Percentiles rank a stretch among this genome's conserved stretches.
Evolutionary conservation across 2,888 invertebrate species (phyloP).

Genomic region (Plutella xylostella): DNA sequence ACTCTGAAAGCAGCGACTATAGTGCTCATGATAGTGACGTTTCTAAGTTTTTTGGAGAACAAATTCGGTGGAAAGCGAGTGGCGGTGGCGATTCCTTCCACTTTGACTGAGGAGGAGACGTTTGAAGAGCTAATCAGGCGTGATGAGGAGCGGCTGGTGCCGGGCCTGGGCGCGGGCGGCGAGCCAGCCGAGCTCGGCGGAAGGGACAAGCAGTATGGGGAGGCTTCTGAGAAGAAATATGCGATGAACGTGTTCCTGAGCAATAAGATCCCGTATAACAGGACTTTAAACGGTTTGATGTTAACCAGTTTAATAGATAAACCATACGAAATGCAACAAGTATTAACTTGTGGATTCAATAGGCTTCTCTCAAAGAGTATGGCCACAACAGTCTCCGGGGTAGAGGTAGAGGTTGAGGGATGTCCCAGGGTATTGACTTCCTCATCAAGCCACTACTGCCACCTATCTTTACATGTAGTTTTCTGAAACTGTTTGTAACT

Average conservation of each 20-base stretch:
- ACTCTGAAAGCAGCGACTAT: constrained; percentile 38
- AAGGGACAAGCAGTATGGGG: constrained; percentile 73
- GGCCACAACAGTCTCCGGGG: too few relatives aligned
- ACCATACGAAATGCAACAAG: too few relatives aligned
- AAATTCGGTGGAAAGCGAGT: constrained; percentile 52
- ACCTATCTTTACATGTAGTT: too few relatives aligned
- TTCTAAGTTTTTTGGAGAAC: constrained; percentile 47
- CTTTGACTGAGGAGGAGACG: constrained; percentile 24
- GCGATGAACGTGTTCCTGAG: constrained; percentile 92
- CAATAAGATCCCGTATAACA: constrained; percentile 87
- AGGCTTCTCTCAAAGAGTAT: too few relatives aligned
- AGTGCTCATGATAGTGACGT: constrained; percentile 38
- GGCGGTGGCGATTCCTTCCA: constrained; percentile 28
- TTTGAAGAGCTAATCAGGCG: constrained; percentile 65
- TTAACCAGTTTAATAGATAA: too few relatives aligned
- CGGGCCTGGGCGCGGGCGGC: constrained; percentile 78
- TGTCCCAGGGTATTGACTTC: too few relatives aligned
- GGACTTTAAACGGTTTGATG: constrained; percentile 74
- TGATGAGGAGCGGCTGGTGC: constrained; percentile 75
- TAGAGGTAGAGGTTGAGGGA: too few relatives aligned
- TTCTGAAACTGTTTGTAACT: too few relatives aligned
- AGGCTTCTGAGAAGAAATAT: constrained; percentile 81
- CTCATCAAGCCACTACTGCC: too few relatives aligned
- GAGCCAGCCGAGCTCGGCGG: constrained; percentile 75
- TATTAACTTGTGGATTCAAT: too few relatives aligned